Base-by-base conservation (phyloP, 2,797 vertebrate species). In the Podargus strigoides region DNA sequence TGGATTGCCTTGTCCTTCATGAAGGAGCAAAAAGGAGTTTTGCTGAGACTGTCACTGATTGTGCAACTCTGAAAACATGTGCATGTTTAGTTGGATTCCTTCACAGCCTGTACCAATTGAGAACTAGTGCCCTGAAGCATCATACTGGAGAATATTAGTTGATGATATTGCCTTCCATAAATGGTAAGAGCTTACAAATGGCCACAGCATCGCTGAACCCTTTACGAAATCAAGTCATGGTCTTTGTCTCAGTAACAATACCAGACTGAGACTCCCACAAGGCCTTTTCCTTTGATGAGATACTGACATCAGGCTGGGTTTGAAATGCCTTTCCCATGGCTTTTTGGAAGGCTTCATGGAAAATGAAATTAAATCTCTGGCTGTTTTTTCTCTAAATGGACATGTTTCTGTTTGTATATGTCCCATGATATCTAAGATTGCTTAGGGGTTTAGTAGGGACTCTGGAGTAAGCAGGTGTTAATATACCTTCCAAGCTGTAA, bases 211-310 rank as follows among this genome's bases (percentile, higher is more conserved):
- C 0, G 0, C 67, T 15, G 56, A 69, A 53, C 64, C 44, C 36
- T 90, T 78, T 58, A 87, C 0, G 0, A 88, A 93, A 88, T 44
- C 28, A 44, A 93, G 50, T 20, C 60, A 22, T 52, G 69, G 79
- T 80, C 73, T 94, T 93, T 96, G 81, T 93, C 66, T 94, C 4
- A 0, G 64, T 49, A 87, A 95, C 85, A 92, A 88, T 83, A 76
- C 68, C 75, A 95, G 68, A 58, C 72, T 63, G 55, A 79, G 91
- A 18, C 52, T 95, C 86, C 82, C 87, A 92, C 32, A 68, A 80
- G 78, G 53, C 76, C 44, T 87, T 86, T 93, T 59, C 49, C 67
- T 83, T 84, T 89, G 85, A 93, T 14, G 49, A 80, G 85, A 63
- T 67, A 16, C 67, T 89, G 87, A 89, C 93, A 94, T 67, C 77